Conservation (phyloP, 2,888 invertebrate genomes). For the Leptinotarsa juncta region DNA sequence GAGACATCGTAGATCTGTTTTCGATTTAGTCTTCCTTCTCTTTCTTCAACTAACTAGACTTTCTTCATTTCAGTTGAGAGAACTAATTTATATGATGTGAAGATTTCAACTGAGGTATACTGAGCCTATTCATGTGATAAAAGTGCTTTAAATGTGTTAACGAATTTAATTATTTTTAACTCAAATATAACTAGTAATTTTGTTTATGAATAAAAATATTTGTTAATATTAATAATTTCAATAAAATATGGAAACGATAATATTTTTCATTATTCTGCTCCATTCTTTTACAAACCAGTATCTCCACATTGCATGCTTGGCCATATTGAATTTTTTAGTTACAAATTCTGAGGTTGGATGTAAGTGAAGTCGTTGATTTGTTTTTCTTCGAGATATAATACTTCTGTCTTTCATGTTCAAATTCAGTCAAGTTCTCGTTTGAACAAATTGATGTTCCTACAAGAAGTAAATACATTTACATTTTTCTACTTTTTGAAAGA, state of each 20-base stretch:
- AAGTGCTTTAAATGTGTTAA: slow-evolving; percentile 8
- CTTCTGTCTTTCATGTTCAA: not conserved
- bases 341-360: not conserved
- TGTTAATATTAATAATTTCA: not conserved
- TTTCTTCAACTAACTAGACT: slow-evolving; percentile 6
- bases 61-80: slow-evolving; percentile 37
- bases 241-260: not conserved
- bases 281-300: slow-evolving; percentile 23
- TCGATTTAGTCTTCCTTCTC: not conserved
- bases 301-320: slow-evolving; percentile 21
- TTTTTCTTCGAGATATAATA: not conserved
- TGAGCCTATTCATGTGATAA: not conserved
- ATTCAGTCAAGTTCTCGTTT: too few species aligned
- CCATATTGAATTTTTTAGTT: not conserved
- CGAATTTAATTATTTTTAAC: not conserved
- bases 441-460: too few species aligned
- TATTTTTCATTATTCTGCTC: slow-evolving; percentile 19
- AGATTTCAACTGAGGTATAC: slow-evolving; percentile 11
- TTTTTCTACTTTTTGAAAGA: too few species aligned
- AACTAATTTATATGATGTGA: slow-evolving; percentile 31
- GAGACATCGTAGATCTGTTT: not conserved
- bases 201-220: not conserved
- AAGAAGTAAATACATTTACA: too few species aligned
- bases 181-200: not conserved
- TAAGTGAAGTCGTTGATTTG: not conserved